A percentile compares a stretch with the other conserved stretches of the same genome.
Evolutionary conservation across 2,113 vertebrate genomes (phyloP).

Genomic region (Casuarius casuarius): DNA sequence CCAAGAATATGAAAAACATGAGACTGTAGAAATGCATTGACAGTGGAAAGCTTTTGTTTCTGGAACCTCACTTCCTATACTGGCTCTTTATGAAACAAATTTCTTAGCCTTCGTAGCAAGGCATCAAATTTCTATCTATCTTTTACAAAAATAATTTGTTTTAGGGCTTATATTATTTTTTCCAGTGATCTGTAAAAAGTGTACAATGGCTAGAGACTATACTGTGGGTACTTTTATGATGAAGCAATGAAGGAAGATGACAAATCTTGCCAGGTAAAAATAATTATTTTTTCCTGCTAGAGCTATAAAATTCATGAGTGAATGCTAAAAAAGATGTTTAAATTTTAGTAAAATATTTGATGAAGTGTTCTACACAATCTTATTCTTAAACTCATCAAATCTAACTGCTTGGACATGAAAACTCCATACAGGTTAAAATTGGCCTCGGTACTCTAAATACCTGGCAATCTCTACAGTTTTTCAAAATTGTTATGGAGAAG

Average conservation of each 20-base stretch:
- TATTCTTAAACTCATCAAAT: background rate
- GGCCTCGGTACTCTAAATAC: background rate
- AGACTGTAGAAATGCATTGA: background rate
- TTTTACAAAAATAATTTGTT: background rate
- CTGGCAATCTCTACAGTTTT: background rate
- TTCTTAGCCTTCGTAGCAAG: background rate
- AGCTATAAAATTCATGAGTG: background rate
- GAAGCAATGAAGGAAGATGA: background rate
- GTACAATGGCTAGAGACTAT: background rate
- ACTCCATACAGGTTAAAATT: background rate
- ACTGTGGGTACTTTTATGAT: background rate
- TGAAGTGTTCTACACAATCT: background rate
- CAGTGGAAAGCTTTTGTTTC: background rate
- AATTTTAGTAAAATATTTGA: background rate
- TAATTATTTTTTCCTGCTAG: background rate
- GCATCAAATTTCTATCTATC: background rate
- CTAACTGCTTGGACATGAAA: background rate
- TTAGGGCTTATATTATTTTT: background rate
- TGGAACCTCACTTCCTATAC: background rate
- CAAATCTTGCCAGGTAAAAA: background rate
- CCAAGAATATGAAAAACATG: background rate
- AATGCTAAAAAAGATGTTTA: background rate
- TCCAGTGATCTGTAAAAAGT: background rate
- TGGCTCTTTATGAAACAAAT: background rate
- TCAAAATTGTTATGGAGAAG: background rate